Base-by-base conservation (phyloP, 1,140 invertebrate genomes). In the Sycophaga agraensis region DNA sequence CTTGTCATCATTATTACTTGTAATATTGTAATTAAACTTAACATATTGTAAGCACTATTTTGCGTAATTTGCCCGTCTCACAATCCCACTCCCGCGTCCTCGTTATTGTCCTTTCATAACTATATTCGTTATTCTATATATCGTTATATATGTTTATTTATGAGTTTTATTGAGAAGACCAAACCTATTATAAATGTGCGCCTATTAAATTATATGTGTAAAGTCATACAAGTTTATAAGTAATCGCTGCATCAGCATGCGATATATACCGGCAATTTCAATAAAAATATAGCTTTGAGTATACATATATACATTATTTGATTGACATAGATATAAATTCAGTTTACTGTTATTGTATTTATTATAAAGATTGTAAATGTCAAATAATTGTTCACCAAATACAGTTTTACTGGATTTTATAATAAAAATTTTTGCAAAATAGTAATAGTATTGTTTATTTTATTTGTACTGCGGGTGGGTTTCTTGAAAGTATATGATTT, bases 11-110 rank as follows among this genome's bases (percentile, higher is more conserved):
- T 65, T 60, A 67, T 63, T 70, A 73, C 69, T 71, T 75, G 73
- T 78, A 73, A 70, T 73, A 77, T 71, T 78, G 70, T 79, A 77
- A 77, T 73, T 75, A 70, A 73, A 77, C 66, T 64, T 46, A 60
- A 56, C 21, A 0, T 56, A 57, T 66, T 72, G 61, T 73, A 71
- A 51, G 59, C 48, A 71, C 46, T 57, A 28, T 28, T 39, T 56
- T 49, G 42, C 35, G 24, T 62, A n/a, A 56, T 56, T 56, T 50
- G 4, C 31, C 31, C 8, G 4, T 26, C 12, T 11, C 7, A 11
- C 12, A 1, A 19, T 51, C 11, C 26, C 1, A 14, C 35, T 21
- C 46, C 40, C 48, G 6, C 8, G n/a, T 54, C 59, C 59, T 34
- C 40, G 12, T 26, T 51, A 22, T 35, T 61, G 55, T 28, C 19